Percentiles rank a stretch among this genome's conserved stretches.
phyloP scores from a whole-genome alignment of 2,888 invertebrate genomes.

The Nemapogon koenigi region DNA sequence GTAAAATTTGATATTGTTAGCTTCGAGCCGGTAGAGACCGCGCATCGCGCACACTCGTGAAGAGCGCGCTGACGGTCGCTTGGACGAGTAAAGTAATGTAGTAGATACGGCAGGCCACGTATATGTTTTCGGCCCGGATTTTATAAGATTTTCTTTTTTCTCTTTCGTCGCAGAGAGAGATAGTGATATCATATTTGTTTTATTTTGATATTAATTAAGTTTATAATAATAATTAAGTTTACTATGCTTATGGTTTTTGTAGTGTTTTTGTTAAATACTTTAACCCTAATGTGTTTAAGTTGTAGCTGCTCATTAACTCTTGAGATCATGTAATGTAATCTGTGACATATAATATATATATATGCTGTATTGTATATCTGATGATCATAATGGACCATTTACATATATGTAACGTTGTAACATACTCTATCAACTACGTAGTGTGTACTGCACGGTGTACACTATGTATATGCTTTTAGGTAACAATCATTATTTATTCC shows the following conservation, averaged over 20 bases:
- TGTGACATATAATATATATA: constrained; percentile 2
- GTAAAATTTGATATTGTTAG: too few species aligned
- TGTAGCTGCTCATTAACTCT: constrained; percentile 4
- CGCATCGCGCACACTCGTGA: background rate
- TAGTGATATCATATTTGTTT: constrained; percentile 52
- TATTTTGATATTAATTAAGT: constrained; percentile 53
- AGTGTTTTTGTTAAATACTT: constrained; percentile 57
- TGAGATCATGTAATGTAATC: background rate
- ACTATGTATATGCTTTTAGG: too few species aligned
- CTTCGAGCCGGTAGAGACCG: background rate
- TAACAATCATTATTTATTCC: too few species aligned
- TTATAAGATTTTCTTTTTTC: constrained; percentile 41
- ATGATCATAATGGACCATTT: constrained; percentile 33
- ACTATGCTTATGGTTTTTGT: constrained; percentile 51
- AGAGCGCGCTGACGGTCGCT: background rate
- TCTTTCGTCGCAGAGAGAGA: constrained; percentile 30
- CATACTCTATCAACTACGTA: too few species aligned
- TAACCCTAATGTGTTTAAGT: constrained; percentile 42
- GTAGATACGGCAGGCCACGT: constrained; percentile 43
- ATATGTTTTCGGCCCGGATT: constrained; percentile 62
- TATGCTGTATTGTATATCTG: constrained; percentile 1
- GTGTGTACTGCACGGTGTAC: too few species aligned
- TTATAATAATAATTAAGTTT: constrained; percentile 30
- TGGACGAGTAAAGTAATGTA: too few species aligned
- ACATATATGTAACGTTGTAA: too few species aligned